Conservation (phyloP, 1,140 invertebrate species). For the Belonocnema kinseyi region DNA sequence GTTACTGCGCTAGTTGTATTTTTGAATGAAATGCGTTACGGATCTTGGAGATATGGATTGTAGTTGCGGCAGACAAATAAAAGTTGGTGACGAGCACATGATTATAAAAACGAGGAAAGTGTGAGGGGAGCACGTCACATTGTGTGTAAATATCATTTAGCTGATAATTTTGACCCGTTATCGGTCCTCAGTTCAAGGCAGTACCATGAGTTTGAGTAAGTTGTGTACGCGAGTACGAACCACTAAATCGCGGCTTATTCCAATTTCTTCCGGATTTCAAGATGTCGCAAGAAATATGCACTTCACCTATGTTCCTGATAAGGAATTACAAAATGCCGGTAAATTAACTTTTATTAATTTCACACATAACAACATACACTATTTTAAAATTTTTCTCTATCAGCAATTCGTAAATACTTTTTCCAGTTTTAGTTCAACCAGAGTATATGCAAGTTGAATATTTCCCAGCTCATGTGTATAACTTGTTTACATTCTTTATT, state of each 20-base stretch:
- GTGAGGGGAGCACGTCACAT: conserved; percentile 40
- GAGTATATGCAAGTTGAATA: too few species aligned
- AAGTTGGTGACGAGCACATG: neutral
- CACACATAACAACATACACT: neutral
- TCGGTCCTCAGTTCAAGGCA: conserved; percentile 39
- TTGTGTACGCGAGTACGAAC: conserved; percentile 45
- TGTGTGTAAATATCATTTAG: conserved; percentile 62
- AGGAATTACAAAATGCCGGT: conserved; percentile 58
- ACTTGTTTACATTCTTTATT: too few species aligned
- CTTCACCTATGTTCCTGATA: conserved; percentile 65
- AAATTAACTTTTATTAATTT: conserved; percentile 13
- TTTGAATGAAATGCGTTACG: too few species aligned
- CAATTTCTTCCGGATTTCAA: conserved; percentile 37
- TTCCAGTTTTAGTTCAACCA: too few species aligned
- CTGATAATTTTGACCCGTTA: conserved; percentile 52
- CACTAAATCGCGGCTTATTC: conserved; percentile 37
- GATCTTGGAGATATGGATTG: neutral
- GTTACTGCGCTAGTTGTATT: too few species aligned
- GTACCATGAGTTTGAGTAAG: conserved; percentile 66
- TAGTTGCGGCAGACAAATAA: neutral
- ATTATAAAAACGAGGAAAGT: conserved; percentile 34
- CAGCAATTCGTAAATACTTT: too few species aligned
- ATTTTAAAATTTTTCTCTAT: neutral
- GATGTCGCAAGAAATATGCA: conserved; percentile 56
- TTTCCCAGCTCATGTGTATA: too few species aligned